Conservation (phyloP, 2,113 vertebrate species). For the Thamnophis sirtalis region DNA sequence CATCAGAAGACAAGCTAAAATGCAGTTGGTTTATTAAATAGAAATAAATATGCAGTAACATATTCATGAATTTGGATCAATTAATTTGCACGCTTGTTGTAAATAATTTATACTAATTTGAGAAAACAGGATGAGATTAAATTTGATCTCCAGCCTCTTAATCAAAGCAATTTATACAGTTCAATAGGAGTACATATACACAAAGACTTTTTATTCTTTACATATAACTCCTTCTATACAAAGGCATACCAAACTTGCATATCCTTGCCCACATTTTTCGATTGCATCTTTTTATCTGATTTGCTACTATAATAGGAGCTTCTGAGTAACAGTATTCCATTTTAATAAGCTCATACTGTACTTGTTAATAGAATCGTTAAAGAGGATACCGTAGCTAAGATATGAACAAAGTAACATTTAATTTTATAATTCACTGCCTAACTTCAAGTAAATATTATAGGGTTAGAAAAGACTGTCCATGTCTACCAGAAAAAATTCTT, state of each 20-base stretch:
- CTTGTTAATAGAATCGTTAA: constrained; percentile 25
- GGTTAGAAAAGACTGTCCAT: neutral
- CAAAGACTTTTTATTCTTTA: neutral
- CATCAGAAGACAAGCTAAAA: neutral
- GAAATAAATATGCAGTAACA: neutral
- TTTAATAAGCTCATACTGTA: constrained; percentile 20
- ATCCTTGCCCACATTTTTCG: neutral
- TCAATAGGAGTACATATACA: neutral
- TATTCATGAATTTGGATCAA: neutral
- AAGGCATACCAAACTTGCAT: constrained; percentile 16
- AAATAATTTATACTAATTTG: neutral
- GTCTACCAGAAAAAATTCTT: neutral
- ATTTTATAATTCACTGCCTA: constrained; percentile 28
- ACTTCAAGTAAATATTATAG: constrained; percentile 24
- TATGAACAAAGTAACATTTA: constrained; percentile 18
- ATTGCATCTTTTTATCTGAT: neutral
- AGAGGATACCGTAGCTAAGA: constrained; percentile 14
- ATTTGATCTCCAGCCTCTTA: neutral
- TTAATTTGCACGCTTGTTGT: neutral
- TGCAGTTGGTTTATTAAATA: neutral
- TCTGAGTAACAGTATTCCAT: constrained; percentile 29
- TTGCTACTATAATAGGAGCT: constrained; percentile 8
- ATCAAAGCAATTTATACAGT: constrained; percentile 18
- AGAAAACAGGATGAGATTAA: constrained; percentile 16
- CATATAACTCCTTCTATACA: neutral